phyloP scores from a whole-genome alignment of 2,888 invertebrate species.

The Anthrax anthrax region DNA sequence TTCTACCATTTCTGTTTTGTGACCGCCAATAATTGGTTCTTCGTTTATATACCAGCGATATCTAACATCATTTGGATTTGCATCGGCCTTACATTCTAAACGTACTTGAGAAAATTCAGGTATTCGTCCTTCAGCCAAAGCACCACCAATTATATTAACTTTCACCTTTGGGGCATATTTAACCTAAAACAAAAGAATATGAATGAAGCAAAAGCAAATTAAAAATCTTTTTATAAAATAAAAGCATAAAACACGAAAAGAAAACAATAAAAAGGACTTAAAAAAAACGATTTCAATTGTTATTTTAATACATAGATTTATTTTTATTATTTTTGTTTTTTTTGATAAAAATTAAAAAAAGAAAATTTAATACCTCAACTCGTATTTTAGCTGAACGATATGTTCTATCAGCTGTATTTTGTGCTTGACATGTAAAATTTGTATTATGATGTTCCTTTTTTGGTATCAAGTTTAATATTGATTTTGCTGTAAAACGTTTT shows the following conservation, averaged over 20 bases:
- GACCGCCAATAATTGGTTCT: conserved; percentile 63
- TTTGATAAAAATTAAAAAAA: too few species aligned
- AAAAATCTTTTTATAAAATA: too few species aligned
- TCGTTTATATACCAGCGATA: conserved; percentile 84
- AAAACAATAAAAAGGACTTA: too few species aligned
- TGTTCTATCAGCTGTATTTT: conserved; percentile 78
- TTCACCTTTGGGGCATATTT: conserved; percentile 84
- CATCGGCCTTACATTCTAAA: conserved; percentile 72
- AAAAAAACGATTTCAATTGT: too few species aligned
- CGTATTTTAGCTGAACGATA: conserved; percentile 68
- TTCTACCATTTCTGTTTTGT: conserved; percentile 57
- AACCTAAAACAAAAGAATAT: conserved; percentile 43
- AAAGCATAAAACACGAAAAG: too few species aligned
- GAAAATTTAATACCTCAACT: conserved; percentile 71
- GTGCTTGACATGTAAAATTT: conserved; percentile 81
- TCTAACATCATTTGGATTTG: conserved; percentile 72
- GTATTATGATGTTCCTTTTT: conserved; percentile 81
- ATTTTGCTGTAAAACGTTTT: conserved; percentile 71
- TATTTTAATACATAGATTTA: too few species aligned
- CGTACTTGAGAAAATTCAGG: conserved; percentile 69
- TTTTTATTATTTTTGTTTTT: conserved; percentile 20
- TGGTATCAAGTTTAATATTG: conserved; percentile 69
- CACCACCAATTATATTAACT: conserved; percentile 46
- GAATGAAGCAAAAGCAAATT: too few species aligned
- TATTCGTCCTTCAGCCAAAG: conserved; percentile 47